Base-by-base conservation (phyloP, 2,797 vertebrate species). In the Monodelphis domestica region DNA sequence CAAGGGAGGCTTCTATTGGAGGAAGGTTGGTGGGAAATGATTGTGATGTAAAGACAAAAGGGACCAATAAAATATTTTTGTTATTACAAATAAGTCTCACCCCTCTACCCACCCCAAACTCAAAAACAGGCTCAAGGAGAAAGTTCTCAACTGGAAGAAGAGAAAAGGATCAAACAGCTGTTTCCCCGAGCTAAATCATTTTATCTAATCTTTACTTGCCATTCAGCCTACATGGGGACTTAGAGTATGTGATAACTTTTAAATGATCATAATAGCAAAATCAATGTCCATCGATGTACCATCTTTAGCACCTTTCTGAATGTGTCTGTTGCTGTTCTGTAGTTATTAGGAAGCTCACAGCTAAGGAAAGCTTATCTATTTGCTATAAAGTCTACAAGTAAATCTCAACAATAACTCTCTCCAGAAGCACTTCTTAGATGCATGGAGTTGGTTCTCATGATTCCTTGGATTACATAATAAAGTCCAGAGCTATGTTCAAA, bases 371-470 rank as follows among this genome's bases (percentile, higher is more conserved):
- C 52, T 89, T 90, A 51, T 14, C 54, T 91, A n/a, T 78, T n/a
- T 53, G 51, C 54, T 91, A 53, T 87, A 38, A n/a, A 28, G 30
- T 54, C 50, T 28, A 33, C 9, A 29, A 89, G 63, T 24, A 29
- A 88, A 17, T 0, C 38, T 7, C 38, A n/a, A 45, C n/a, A 10
- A 45, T 45, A 45, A 38, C 78, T 45, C n/a, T n/a, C 1, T 30
- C n/a, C 30, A 45, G 12, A 53, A 17, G 5, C 14, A 54, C n/a
- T 78, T 45, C 6, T 78, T 78, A 38, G 33, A 1, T 52, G 53
- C 15, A 63, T n/a, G 78, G 53, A 38, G 87, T 52, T 70, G 91
- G 38, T 93, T 93, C 91, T 95, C 56, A 90, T 7, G 90, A 94
- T 57, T 50, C 28, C 53, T 24, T 55, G 45, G 14, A 30, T 14